Evolutionary conservation across 2,797 vertebrate genomes (phyloP), one percentile per base, ranked within the genome.

Genomic region (Sebastes trivittatus): DNA sequence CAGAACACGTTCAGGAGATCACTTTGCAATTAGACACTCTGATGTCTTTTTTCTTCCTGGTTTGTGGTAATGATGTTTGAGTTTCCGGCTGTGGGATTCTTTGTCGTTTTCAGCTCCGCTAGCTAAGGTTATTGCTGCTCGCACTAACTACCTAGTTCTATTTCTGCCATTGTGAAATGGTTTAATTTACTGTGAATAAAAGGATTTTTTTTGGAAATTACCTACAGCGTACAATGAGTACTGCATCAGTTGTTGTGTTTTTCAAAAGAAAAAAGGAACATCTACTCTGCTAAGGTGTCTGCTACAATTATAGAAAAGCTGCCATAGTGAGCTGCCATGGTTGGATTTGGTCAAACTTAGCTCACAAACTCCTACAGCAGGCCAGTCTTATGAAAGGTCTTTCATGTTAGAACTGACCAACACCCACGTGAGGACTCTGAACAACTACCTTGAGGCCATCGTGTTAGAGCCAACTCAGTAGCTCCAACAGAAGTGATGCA

Each of bases 51-150:
- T 60, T 52, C 34, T 59, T 54, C 29, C 34, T 56, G 11, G 18
- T 66, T 38, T 18, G 55, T 63, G 61, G 14, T 83, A 61, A 67
- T 80, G 46, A 70, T 72, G 59, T 80, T 76, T 85, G 34, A 75
- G 61, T 75, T 70, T 52, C 22, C 36, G 29, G 63, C 25, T 13
- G 58, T 60, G 65, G 11, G 63, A 58, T 25, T 5, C 14, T 27
- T 61, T 32, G 34, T 30, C 20, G 75, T 74, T 80, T 72, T 73
- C 55, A 81, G 49, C 49, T 34, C 54, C 27, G 56, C 16, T 64
- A 55, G 23, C 30, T 18, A 10, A 29, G 6, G 25, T 73, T 84
- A 66, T 69, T 62, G 34, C 69, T 46, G 25, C 49, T 75, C 20
- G 5, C 55, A 10, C 23, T 30, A 14, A 67, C 23, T n/a, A 23